A percentile compares a stretch with the other conserved stretches of the same genome.
Conservation (phyloP, 2,888 invertebrate genomes). For the Beris morrisii region DNA sequence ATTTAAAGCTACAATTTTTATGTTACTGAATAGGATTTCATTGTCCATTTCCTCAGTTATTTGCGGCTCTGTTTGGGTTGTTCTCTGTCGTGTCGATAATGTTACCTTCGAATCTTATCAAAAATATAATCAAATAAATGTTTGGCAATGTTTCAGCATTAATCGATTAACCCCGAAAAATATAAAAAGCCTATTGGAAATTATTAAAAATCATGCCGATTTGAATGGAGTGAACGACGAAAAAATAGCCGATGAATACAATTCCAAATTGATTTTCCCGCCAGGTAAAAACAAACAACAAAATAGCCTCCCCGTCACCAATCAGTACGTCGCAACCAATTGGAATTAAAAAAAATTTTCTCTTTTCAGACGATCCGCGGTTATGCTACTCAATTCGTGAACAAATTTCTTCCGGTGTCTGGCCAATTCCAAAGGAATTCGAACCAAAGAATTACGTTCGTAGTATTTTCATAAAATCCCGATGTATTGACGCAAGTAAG, state of each 20-base stretch:
- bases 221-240: slow-evolving; percentile 43
- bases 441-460: slow-evolving; percentile 75
- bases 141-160: slow-evolving; percentile 58
- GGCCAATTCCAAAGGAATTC: slow-evolving; percentile 77
- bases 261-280: slow-evolving; percentile 70
- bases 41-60: no score
- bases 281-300: slow-evolving; percentile 60
- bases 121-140: no score
- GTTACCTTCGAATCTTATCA: no score
- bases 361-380: slow-evolving; percentile 65
- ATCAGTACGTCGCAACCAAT: slow-evolving; percentile 7
- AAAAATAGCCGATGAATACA: slow-evolving; percentile 63
- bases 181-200: slow-evolving; percentile 66
- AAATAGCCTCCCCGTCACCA: not conserved
- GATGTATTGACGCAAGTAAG: slow-evolving; percentile 81
- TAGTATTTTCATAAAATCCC: slow-evolving; percentile 77
- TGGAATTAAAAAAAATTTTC: slow-evolving; percentile 7
- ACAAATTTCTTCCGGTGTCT: slow-evolving; percentile 84
- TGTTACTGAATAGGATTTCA: no score
- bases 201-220: slow-evolving; percentile 44
- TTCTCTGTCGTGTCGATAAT: no score
- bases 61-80: no score
- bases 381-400: slow-evolving; percentile 93
- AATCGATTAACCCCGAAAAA: slow-evolving; percentile 73
- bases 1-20: no score